Evolutionary conservation across 2,797 vertebrate species (phyloP), one percentile per base, ranked within the genome.

Genomic region (Myripristis murdjan): DNA sequence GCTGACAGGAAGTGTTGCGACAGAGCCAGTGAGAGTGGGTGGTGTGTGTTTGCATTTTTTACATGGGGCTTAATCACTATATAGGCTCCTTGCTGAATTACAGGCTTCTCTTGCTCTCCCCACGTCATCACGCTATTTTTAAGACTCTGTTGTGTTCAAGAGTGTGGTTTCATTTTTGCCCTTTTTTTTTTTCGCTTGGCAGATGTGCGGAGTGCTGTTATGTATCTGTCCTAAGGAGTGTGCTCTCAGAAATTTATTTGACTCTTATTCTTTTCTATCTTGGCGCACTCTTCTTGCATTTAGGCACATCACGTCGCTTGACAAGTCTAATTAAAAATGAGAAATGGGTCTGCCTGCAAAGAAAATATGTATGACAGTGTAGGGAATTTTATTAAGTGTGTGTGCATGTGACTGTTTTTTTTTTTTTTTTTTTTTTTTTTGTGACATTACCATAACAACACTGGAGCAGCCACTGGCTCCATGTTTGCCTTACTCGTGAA

Each of bases 61-160:
- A 85, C 87, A 85, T 82, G 79, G 76, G 78, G 82, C 70, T 89
- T 92, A 91, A 93, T 92, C 85, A 91, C 91, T 86, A 89, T 90
- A 91, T 91, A 90, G 86, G 79, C 87, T 89, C 78, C 81, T 86
- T 9, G 53, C 61, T 88, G 89, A 93, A 93, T 93, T 91, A 91
- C 75, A 93, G 91, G 88, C 85, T 89, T 89, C 87, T 82, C 67
- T 62, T 84, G 70, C 76, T 79, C 79, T 85, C 48, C 39, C 65
- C 70, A 78, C 86, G 72, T 90, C 91, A 90, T 83, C 66, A 1
- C 59, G 78, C 88, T 93, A 90, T 93, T 91, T 93, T 64, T 61
- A 83, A 89, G 70, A 67, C 76, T 78, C 46, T 79, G 81, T 86
- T 89, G 79, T 88, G 85, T 87, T 85, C 71, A 61, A 61, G 61